Evolutionary conservation across 2,113 vertebrate species (phyloP), one percentile per base, ranked within the genome.

Genomic region (Gambusia affinis): DNA sequence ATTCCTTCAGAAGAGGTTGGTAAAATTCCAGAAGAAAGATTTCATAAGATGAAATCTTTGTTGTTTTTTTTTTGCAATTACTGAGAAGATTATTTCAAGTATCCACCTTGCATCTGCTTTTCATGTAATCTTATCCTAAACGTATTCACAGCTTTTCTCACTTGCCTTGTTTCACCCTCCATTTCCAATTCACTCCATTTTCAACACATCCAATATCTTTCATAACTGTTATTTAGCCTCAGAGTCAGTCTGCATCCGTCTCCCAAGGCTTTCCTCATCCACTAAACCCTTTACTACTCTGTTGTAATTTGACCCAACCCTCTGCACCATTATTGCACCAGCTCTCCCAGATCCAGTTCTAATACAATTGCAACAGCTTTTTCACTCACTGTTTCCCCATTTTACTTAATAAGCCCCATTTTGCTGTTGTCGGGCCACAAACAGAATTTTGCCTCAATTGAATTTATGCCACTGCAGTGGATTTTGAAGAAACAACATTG

Each of bases 371-470:
- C 44, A 66, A 78, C 68, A 80, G 88, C 87, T 87, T 92, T 87
- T 83, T 81, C 85, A 79, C 86, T 90, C 87, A 78, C 79, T 80
- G 85, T 90, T 90, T 91, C 85, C 87, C 88, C 85, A 88, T 90
- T 92, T 92, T 86, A 90, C 91, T 93, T 93, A 89, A 93, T 93
- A 93, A 92, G 87, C 60, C 47, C 83, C 47, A 73, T 91, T 89
- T 93, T 85, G 85, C 92, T 93, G 92, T 92, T 92, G 90, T 87
- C 83, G 69, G 85, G 82, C 73, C 68, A 47, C 85, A 92, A 90
- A 94, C 91, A 86, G 77, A 88, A 91, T 92, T 91, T 83, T 54
- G n/a, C 70, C 61, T 80, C 79, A 91, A 93, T 92, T 82, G 75
- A 88, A 92, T 94, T 92, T 78, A 75, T 74, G 70, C 61, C 31